Evolutionary conservation across 2,888 invertebrate genomes (phyloP).

Genomic region (Lacanobia wlatinum): DNA sequence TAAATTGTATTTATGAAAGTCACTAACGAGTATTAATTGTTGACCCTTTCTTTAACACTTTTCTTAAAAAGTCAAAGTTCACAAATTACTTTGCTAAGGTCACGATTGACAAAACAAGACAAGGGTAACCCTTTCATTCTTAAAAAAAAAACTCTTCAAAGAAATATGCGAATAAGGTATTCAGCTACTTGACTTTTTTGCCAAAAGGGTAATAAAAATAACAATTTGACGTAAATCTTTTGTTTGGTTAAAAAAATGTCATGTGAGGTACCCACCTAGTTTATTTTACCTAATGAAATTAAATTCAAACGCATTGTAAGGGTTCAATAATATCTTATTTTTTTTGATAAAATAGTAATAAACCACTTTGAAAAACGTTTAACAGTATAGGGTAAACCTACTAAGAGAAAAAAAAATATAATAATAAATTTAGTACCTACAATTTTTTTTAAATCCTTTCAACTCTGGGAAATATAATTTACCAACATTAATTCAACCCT

Average conservation of each 20-base stretch:
- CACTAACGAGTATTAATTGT: constrained; percentile 47
- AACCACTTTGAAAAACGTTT: constrained; percentile 1
- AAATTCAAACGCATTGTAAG: background rate
- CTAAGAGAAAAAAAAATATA: too few relatives aligned
- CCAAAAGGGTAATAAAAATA: background rate
- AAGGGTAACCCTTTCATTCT: constrained; percentile 15
- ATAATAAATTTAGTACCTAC: too few relatives aligned
- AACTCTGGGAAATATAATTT: background rate
- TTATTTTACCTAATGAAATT: background rate
- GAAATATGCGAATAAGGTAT: background rate
- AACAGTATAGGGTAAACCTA: too few relatives aligned
- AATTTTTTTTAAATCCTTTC: background rate
- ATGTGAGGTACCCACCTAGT: background rate
- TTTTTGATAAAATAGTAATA: background rate
- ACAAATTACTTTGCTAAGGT: constrained; percentile 43
- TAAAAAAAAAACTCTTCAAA: background rate
- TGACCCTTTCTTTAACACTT: constrained; percentile 44
- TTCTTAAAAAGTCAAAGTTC: constrained; percentile 60
- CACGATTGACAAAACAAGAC: constrained; percentile 13
- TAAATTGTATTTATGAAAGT: constrained; percentile 1
- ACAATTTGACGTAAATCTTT: background rate
- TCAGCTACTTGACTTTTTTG: background rate
- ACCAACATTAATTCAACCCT: too few relatives aligned
- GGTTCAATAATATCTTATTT: background rate
- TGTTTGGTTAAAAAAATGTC: constrained; percentile 14